Base-by-base conservation (phyloP, 1,140 invertebrate species). In the Drosophila mayri region DNA sequence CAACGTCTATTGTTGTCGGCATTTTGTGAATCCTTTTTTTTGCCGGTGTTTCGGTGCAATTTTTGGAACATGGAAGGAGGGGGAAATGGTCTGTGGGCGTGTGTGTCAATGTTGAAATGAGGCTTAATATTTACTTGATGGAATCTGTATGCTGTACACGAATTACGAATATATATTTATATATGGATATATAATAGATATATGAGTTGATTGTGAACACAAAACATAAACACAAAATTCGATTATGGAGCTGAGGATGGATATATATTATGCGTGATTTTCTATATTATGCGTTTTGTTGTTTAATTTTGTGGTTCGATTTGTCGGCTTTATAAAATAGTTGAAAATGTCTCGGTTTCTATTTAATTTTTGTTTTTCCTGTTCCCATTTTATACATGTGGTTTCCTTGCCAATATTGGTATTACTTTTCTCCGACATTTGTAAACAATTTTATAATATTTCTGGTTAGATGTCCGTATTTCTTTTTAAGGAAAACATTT, bases 161-260 rank as follows among this genome's bases (percentile, higher is more conserved):
- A 80, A 83, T 62, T 70, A 80, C 46, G 40, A 72, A 76, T 77
- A 57, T 61, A 55, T 68, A 37, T 68, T 30, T 46, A 46, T 63
- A 67, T 68, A 65, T 64, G 59, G 22, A 54, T 35, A 66, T 82
- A 71, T 75, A 44, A 49, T 62, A 66, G 22, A 62, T 35, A 66
- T 82, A 78, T 75, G 46, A 84, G 67, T 52, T 54, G 61, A 41
- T 50, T 72, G 66, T 44, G 52, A 72, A 60, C 52, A 72, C 76
- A 85, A 76, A 80, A 83, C 44, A 65, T 65, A 74, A 86, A 86
- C 64, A 86, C 79, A 85, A 86, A 81, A 64, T 65, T 62, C 41
- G 61, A 60, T 73, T 59, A 72, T 59, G 79, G 18, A 74, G 44
- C 71, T 37, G 54, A 25, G 25, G 25, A 25, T 25, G 60, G n/a